Evolutionary conservation across 2,888 invertebrate genomes (phyloP).

Genomic region (Dasypolia templi): DNA sequence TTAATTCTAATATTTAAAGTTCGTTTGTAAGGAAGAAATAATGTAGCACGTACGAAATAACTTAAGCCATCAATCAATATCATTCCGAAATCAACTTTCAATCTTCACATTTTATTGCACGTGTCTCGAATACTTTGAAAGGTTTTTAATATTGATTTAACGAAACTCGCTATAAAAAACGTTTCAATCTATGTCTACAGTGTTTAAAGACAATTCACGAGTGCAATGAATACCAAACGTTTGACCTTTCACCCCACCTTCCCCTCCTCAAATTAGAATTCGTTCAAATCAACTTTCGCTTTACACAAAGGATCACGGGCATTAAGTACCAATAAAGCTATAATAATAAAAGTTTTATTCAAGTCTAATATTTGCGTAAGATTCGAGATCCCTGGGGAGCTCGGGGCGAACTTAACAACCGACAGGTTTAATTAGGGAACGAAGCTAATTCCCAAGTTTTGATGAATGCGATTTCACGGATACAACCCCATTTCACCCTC

Average conservation of each 20-base stretch:
- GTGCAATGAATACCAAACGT: constrained; percentile 65
- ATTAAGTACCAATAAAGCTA: constrained; percentile 80
- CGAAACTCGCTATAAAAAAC: constrained; percentile 26
- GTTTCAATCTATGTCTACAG: constrained; percentile 52
- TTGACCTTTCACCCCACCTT: constrained; percentile 33
- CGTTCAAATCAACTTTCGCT: constrained; percentile 70
- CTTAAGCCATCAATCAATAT: constrained; percentile 47
- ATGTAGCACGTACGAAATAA: constrained; percentile 17
- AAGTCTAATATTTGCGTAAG: constrained; percentile 86
- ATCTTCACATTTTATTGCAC: constrained; percentile 38
- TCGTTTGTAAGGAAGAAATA: not conserved
- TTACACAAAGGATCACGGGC: constrained; percentile 68
- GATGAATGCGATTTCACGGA: constrained; percentile 89
- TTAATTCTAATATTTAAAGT: not conserved
- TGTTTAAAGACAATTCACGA: constrained; percentile 64
- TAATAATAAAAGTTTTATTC: constrained; percentile 86
- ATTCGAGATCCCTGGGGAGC: constrained; percentile 75
- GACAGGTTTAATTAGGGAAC: constrained; percentile 88
- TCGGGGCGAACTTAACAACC: constrained; percentile 80
- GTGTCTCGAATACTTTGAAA: constrained; percentile 47
- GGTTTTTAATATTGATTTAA: constrained; percentile 50
- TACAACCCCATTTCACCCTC: constrained; percentile 74
- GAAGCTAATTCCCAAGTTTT: constrained; percentile 88
- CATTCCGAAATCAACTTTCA: constrained; percentile 45
- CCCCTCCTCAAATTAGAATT: constrained; percentile 65